A percentile compares a stretch with the other conserved stretches of the same genome.
Evolutionary conservation across 1,140 invertebrate genomes (phyloP).

Genomic region (Carposina sasakii): DNA sequence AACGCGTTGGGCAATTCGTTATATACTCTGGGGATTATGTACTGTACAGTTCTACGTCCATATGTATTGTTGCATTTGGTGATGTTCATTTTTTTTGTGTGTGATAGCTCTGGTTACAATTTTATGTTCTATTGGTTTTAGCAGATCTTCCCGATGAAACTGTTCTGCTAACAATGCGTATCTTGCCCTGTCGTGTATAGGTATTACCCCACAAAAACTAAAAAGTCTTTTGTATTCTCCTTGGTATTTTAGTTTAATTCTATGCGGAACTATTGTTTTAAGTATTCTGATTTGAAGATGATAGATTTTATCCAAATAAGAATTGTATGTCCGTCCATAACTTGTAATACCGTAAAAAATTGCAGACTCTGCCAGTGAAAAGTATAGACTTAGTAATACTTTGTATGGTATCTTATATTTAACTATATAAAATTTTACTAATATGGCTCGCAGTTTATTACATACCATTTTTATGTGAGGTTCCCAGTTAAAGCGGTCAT

Average conservation of each 20-base stretch:
- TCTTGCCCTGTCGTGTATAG: not conserved
- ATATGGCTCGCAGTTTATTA: slow-evolving; percentile 15
- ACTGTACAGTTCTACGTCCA: not conserved
- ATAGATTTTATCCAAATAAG: slow-evolving; percentile 14
- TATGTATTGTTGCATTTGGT: not conserved
- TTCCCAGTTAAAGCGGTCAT: slow-evolving; percentile 14
- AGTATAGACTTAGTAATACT: slow-evolving; percentile 14
- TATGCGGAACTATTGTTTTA: slow-evolving; percentile 10
- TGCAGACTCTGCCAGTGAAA: slow-evolving; percentile 13
- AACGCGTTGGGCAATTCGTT: not conserved
- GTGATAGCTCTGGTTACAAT: not conserved
- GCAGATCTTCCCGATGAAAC: not conserved
- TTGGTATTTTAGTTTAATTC: not conserved
- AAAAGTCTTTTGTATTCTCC: not conserved
- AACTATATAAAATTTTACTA: slow-evolving; percentile 14
- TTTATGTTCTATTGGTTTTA: not conserved
- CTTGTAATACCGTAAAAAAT: slow-evolving; percentile 18
- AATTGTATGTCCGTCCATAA: slow-evolving; percentile 19
- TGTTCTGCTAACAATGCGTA: not conserved
- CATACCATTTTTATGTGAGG: slow-evolving; percentile 18
- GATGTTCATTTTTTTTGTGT: not conserved
- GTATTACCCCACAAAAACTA: not conserved
- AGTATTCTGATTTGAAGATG: slow-evolving; percentile 17
- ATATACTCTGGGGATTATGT: not conserved
- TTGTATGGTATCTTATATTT: slow-evolving; percentile 22